phyloP scores from a whole-genome alignment of 2,888 invertebrate species.

The Fragum fragum region DNA sequence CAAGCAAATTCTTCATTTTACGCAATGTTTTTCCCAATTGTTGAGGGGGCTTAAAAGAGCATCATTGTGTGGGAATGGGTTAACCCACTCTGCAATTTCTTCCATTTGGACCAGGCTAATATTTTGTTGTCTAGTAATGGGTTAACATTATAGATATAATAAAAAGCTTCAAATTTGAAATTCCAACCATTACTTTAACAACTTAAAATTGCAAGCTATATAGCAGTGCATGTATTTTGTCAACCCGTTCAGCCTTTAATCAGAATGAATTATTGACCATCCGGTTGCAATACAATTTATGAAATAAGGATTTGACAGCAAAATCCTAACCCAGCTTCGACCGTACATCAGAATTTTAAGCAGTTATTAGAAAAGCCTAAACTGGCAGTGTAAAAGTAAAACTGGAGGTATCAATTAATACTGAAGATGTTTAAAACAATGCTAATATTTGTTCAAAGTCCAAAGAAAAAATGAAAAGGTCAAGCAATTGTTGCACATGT shows the following conservation, averaged over 20 bases:
- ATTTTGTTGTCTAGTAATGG: too few relatives aligned
- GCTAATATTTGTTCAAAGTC: not conserved
- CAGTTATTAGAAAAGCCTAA: too few relatives aligned
- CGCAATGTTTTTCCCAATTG: not conserved
- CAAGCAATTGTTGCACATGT: conserved; percentile 9
- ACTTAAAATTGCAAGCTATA: too few relatives aligned
- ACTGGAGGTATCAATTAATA: not conserved
- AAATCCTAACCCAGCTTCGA: not conserved
- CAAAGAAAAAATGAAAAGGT: not conserved
- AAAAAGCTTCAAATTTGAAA: too few relatives aligned
- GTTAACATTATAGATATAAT: too few relatives aligned
- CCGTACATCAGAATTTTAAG: too few relatives aligned
- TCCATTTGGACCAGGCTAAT: too few relatives aligned
- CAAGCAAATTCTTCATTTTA: not conserved
- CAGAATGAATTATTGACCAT: conserved; percentile 56
- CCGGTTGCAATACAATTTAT: conserved; percentile 28
- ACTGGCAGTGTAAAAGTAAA: too few relatives aligned
- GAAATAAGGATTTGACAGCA: conserved; percentile 8
- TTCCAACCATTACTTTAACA: too few relatives aligned
- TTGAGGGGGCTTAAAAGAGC: too few relatives aligned
- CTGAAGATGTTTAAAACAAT: too few relatives aligned
- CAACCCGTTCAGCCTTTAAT: conserved; percentile 16
- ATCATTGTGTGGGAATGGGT: not conserved
- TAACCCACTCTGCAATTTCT: too few relatives aligned
- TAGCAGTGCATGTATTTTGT: not conserved